Evolutionary conservation across 2,797 vertebrate species (phyloP).

Genomic region (Onychomys torridus): DNA sequence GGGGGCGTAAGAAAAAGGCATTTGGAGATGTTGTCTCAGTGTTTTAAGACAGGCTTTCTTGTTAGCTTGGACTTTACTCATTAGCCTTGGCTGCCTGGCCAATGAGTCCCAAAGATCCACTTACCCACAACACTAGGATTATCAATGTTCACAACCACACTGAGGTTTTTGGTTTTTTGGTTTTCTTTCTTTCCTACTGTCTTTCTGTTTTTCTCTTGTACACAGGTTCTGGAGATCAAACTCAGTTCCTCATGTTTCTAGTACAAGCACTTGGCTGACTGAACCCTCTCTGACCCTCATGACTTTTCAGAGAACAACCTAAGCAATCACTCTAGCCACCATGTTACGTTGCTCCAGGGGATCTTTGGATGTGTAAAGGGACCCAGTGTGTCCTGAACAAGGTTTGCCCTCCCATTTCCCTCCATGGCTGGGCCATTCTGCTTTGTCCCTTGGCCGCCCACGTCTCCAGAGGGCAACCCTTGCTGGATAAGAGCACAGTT

Average conservation of each 20-base stretch:
- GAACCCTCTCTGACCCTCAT: neutral
- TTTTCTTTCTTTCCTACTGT: neutral
- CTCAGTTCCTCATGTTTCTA: neutral
- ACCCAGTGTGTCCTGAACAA: rapidly evolving
- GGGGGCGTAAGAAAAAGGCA: neutral
- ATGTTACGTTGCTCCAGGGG: rapidly evolving
- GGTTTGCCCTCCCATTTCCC: rapidly evolving
- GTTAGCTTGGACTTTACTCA: neutral
- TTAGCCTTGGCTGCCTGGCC: neutral
- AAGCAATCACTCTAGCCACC: neutral
- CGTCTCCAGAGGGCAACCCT: neutral
- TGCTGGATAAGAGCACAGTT: neutral
- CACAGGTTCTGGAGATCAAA: neutral
- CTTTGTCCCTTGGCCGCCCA: neutral
- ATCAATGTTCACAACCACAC: neutral
- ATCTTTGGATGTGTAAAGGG: neutral
- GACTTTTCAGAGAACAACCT: neutral
- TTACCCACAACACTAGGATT: neutral
- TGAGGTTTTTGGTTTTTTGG: too few species aligned
- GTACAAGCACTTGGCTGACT: neutral
- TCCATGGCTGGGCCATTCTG: rapidly evolving
- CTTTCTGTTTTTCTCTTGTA: too few species aligned
- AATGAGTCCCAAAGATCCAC: neutral
- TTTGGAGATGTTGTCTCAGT: neutral
- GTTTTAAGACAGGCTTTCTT: neutral